Conservation (phyloP, 1,140 invertebrate species). For the Phymorhynchus buccinoides region DNA sequence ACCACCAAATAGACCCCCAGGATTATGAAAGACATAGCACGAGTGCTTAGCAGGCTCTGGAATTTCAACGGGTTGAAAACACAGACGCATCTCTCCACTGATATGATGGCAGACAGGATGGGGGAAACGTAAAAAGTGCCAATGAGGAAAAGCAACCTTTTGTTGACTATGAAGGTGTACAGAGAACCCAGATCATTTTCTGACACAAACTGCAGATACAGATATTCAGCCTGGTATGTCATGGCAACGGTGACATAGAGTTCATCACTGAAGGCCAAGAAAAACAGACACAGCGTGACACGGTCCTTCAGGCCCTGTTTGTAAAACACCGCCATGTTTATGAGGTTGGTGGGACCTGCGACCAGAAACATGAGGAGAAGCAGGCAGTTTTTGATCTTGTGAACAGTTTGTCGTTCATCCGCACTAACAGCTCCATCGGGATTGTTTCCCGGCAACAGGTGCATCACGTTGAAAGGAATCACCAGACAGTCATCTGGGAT, state of each 20-base stretch:
- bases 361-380: neutral
- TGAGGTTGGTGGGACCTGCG: neutral
- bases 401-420: neutral
- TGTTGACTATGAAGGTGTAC: neutral
- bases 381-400: neutral
- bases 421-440: neutral
- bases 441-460: neutral
- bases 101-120: neutral
- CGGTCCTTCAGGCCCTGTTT: constrained; percentile 12
- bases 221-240: neutral
- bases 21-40: neutral
- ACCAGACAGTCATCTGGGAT: too few species aligned
- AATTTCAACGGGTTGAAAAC: neutral
- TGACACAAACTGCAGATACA: neutral
- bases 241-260: neutral
- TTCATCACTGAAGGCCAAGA: neutral
- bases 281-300: neutral
- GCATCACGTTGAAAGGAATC: neutral
- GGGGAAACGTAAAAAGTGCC: neutral
- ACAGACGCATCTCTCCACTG: neutral
- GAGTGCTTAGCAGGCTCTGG: neutral
- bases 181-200: neutral
- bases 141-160: neutral
- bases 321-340: constrained; percentile 4
- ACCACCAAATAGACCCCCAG: neutral